Evolutionary conservation across 2,797 vertebrate species (phyloP).

Genomic region (Adrianichthys oophorus): DNA sequence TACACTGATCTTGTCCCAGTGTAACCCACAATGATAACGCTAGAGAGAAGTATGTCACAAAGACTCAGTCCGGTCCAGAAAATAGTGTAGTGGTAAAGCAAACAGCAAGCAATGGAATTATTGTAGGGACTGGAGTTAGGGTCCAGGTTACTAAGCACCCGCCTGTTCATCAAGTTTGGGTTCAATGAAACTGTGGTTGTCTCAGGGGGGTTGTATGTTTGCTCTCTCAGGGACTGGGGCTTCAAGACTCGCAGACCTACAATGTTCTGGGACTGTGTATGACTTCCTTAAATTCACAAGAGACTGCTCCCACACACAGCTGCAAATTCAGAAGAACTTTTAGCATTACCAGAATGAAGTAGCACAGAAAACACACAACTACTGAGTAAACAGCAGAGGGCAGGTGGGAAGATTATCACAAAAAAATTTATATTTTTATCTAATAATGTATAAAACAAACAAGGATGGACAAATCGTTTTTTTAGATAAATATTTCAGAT

Average conservation of each 20-base stretch:
- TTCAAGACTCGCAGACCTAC: slow-evolving; percentile 25
- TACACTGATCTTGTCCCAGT: slow-evolving; percentile 8
- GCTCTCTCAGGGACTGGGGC: slow-evolving; percentile 22
- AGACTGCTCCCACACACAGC: slow-evolving; percentile 6
- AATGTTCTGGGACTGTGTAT: slow-evolving; percentile 34
- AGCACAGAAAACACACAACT: neutral
- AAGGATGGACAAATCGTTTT: too few relatives aligned
- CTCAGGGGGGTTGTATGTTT: slow-evolving; percentile 38
- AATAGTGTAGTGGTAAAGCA: neutral
- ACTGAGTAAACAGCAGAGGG: neutral
- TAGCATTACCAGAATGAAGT: slow-evolving; percentile 1
- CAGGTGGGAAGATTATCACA: neutral
- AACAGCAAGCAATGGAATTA: too few relatives aligned
- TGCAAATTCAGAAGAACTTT: neutral
- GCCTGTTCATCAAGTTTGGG: slow-evolving; percentile 27
- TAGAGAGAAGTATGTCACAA: neutral
- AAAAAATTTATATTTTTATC: neutral
- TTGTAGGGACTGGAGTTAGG: neutral
- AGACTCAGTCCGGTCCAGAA: neutral
- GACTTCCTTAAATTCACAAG: slow-evolving; percentile 8
- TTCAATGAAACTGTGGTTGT: slow-evolving; percentile 20
- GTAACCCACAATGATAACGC: neutral
- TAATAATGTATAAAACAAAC: too few relatives aligned
- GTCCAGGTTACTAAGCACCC: neutral
- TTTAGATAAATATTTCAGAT: too few relatives aligned